Conservation (phyloP, 2,888 invertebrate genomes). For the Drosophila acutilabella region DNA sequence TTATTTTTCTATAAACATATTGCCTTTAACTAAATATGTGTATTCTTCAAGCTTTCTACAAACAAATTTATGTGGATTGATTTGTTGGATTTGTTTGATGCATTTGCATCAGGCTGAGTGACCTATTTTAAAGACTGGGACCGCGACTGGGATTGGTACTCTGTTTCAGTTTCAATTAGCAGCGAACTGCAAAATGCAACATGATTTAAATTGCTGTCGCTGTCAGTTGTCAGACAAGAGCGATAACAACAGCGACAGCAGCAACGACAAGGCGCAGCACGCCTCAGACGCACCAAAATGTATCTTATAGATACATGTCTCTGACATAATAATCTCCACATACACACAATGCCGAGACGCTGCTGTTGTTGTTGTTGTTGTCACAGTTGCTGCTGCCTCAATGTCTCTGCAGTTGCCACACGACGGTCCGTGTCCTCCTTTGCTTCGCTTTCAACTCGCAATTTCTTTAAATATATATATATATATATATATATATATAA, state of each 20-base stretch:
- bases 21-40: too few relatives aligned
- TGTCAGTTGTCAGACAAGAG: slow-evolving; percentile 77
- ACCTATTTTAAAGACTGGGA: slow-evolving; percentile 42
- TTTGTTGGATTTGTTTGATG: slow-evolving; percentile 4
- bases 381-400: slow-evolving; percentile 43
- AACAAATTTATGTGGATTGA: not conserved
- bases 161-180: slow-evolving; percentile 57
- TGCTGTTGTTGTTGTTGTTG: slow-evolving; percentile 28
- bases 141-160: slow-evolving; percentile 1
- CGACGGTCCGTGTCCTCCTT: slow-evolving; percentile 14
- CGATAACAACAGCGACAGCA: slow-evolving; percentile 63
- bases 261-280: slow-evolving; percentile 39
- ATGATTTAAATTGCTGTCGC: slow-evolving; percentile 83
- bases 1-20: too few relatives aligned
- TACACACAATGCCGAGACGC: slow-evolving; percentile 18
- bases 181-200: slow-evolving; percentile 59
- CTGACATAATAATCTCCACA: slow-evolving; percentile 70
- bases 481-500: not conserved
- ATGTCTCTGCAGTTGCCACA: slow-evolving; percentile 56
- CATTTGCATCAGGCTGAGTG: slow-evolving; percentile 29
- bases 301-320: slow-evolving; percentile 68
- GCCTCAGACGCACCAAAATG: slow-evolving; percentile 58
- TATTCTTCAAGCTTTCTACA: not conserved
- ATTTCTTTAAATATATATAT: slow-evolving; percentile 15
- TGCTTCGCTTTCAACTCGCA: slow-evolving; percentile 20